Evolutionary conservation across 1,140 invertebrate species (phyloP), one percentile per base, ranked within the genome.

Genomic region (Schlechtendalia chinensis): DNA sequence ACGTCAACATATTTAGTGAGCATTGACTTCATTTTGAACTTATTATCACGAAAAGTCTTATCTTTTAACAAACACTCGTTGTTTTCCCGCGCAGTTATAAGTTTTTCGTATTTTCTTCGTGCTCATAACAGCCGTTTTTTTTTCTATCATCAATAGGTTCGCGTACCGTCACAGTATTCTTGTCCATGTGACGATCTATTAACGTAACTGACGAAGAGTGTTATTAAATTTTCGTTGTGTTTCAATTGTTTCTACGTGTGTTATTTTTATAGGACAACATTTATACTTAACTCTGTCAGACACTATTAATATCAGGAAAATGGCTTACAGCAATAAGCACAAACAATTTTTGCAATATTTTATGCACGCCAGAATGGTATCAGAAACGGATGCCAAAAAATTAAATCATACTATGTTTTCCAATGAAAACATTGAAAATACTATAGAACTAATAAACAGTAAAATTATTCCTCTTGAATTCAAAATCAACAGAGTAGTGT

Each of bases 261-360:
- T 67, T 67, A 14, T 65, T 61, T 61, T 0, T 16, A 22, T 47
- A 67, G 65, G 39, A 22, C 0, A n/a, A 5, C 11, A 67, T 39
- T 39, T 22, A 29, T n/a, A n/a, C 5, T 45, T 65, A 3, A 1
- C 17, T 12, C 39, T 22, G 39, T 16, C 65, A 56, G 1, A n/a
- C 5, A n/a, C n/a, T 16, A 47, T 14, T 14, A 12, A 12, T 45
- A 5, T 22, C 22, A 29, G 16, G 45, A 67, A 2, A 24, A 77
- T 77, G 74, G 32, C 74, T 0, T 77, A 77, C 32, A 39, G 32
- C 17, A 2, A 77, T 58, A 47, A 61, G 24, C 74, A 77, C 24
- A 77, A 47, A 77, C 32, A 61, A 45, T 77, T 77, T 11, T 77
- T 77, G 8, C 74, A 77, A 24, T 61, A 45, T 29, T 77, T 77